Base-by-base conservation (phyloP, 2,797 vertebrate genomes). In the Phaenicophaeus curvirostris region DNA sequence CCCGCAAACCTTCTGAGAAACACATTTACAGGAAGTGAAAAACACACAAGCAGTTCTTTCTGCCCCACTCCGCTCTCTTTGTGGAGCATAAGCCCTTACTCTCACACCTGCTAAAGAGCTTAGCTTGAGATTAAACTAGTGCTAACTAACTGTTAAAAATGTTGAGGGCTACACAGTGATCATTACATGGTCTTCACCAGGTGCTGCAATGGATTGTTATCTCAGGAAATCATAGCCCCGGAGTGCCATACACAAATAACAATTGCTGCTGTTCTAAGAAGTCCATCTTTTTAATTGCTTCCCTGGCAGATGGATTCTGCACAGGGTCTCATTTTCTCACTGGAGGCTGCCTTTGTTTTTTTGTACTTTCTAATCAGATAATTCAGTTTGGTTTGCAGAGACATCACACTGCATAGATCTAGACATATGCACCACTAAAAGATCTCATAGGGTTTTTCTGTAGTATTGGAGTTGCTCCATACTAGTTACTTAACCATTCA, bases 191-290 rank as follows among this genome's bases (percentile, higher is more conserved):
- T n/a, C 68, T 63, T 51, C 81, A 41, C 55, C 30, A 87, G 66
- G 62, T 69, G 63, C 85, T 69, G 69, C 16, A 10, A 62, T 81
- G 65, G 27, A 55, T 13, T 69, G 35, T 92, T 89, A 59, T 80
- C 63, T 46, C 90, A 95, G 87, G 54, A 84, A 93, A 54, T 50
- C 19, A 39, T 63, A 88, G 66, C 51, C 71, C 73, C 57, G 46
- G 31, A 31, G n/a, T 75, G 30, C 58, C 63, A 61, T 63, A 67
- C 50, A 88, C 44, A 84, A 76, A 39, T 13, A 41, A 84, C 51
- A 84, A 35, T 77, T 76, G 58, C 31, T 93, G 94, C 82, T 50
- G 79, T 93, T 94, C 88, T 95, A 39, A 85, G 53, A 95, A 82
- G 66, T 77, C 83, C 42, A 69, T 94, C 67, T 87, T 82, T 55